Conservation (phyloP, 2,797 vertebrate species). For the Ctenopoma multispine region DNA sequence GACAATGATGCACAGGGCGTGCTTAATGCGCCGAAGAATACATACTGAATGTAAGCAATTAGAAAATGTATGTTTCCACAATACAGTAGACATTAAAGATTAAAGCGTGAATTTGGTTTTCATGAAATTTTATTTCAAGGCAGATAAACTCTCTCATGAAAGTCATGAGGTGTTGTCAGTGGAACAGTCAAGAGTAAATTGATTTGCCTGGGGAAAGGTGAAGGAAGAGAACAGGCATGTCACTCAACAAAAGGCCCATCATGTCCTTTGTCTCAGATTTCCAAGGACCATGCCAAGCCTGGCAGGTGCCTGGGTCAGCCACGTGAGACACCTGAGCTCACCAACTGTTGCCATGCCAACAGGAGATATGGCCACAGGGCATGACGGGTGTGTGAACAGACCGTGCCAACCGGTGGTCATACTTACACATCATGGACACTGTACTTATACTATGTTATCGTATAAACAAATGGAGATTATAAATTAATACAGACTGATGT, state of each 20-base stretch:
- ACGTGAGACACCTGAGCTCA: conserved; percentile 71
- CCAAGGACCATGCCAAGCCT: conserved; percentile 40
- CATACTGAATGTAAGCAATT: not conserved
- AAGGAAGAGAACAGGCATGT: conserved; percentile 37
- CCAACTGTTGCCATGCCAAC: conserved; percentile 74
- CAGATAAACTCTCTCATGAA: conserved; percentile 31
- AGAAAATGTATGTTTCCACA: conserved; percentile 1
- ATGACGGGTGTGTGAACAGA: conserved; percentile 1
- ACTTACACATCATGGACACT: conserved; percentile 5
- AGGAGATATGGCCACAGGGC: conserved; percentile 4
- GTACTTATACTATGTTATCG: not conserved
- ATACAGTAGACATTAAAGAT: not conserved
- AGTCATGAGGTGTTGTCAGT: conserved; percentile 15
- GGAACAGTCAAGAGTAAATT: conserved; percentile 22
- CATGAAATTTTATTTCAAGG: conserved; percentile 15
- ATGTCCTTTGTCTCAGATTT: conserved; percentile 61
- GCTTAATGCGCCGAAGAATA: not conserved
- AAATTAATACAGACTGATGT: not conserved
- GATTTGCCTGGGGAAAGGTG: conserved; percentile 56
- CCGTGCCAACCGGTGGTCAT: conserved; percentile 12
- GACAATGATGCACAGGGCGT: not conserved
- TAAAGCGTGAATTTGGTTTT: conserved; percentile 12
- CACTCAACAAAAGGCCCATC: conserved; percentile 57
- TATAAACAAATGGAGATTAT: not conserved
- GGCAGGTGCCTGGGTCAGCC: conserved; percentile 66